Conservation (phyloP, 2,113 vertebrate genomes). For the Tinamus guttatus region DNA sequence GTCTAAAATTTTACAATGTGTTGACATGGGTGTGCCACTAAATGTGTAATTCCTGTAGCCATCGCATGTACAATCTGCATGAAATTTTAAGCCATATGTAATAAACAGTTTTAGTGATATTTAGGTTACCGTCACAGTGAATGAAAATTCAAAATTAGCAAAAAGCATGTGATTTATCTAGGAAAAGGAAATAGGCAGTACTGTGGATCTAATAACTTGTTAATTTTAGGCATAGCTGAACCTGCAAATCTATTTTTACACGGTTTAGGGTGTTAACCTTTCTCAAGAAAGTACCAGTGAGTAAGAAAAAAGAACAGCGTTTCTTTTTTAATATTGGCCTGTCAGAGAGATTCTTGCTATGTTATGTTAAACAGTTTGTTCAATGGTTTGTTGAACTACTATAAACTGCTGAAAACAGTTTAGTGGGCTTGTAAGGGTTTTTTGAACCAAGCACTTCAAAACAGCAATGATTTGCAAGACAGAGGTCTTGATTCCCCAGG, state of each 20-base stretch:
- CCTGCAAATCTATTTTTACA: conserved; percentile 28
- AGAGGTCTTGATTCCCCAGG: background rate
- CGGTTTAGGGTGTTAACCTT: background rate
- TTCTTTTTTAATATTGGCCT: background rate
- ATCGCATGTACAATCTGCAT: background rate
- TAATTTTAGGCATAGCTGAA: background rate
- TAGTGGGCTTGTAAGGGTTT: background rate
- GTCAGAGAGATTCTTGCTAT: background rate
- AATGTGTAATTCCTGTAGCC: conserved; percentile 16
- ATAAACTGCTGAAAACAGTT: background rate
- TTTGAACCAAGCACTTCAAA: background rate
- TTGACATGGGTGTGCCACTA: background rate
- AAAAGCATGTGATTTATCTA: conserved; percentile 51
- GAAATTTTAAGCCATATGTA: conserved; percentile 34
- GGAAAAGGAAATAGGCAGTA: conserved; percentile 12
- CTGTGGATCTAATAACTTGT: conserved; percentile 8
- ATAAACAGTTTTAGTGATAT: conserved; percentile 17
- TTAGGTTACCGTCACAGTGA: conserved; percentile 54
- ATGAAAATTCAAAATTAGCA: conserved; percentile 51
- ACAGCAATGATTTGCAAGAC: background rate
- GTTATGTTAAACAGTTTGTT: background rate
- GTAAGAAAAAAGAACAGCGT: background rate
- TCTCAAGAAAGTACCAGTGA: background rate
- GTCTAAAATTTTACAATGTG: background rate
- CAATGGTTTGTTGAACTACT: background rate